phyloP scores from a whole-genome alignment of 2,797 vertebrate genomes.

The Microchirus variegatus region DNA sequence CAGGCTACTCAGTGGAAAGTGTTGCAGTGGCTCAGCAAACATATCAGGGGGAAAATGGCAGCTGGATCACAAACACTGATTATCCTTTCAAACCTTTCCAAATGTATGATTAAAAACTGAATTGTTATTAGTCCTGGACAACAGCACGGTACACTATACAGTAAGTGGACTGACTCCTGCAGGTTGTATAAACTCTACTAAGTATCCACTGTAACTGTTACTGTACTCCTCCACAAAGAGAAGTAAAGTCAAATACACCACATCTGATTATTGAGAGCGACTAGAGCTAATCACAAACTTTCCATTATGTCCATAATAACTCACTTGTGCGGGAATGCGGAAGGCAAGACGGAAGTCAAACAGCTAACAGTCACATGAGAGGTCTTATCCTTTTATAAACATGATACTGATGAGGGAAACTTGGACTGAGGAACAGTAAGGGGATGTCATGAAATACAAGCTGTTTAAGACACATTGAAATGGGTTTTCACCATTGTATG shows the following conservation, averaged over 20 bases:
- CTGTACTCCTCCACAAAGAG: no score
- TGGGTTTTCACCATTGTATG: background rate
- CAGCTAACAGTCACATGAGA: conserved; percentile 65
- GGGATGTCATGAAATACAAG: background rate
- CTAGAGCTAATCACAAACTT: conserved; percentile 27
- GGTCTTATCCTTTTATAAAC: conserved; percentile 69
- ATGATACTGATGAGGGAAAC: conserved; percentile 34
- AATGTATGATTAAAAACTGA: no score
- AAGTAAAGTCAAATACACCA: conserved; percentile 15
- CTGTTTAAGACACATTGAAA: background rate
- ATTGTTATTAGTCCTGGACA: no score
- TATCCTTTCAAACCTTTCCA: no score
- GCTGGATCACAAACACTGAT: no score
- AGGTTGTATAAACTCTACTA: no score
- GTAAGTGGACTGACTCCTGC: no score
- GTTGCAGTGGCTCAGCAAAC: no score
- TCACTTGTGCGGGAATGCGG: conserved; percentile 68
- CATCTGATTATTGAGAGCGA: conserved; percentile 25
- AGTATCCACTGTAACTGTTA: no score
- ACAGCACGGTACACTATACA: no score
- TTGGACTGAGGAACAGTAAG: conserved; percentile 3
- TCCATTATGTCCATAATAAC: conserved; percentile 34
- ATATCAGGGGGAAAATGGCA: no score
- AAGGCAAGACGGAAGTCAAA: conserved; percentile 60
- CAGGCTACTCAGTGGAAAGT: no score